phyloP scores from a whole-genome alignment of 2,113 vertebrate species.

The Mohoua ochrocephala region DNA sequence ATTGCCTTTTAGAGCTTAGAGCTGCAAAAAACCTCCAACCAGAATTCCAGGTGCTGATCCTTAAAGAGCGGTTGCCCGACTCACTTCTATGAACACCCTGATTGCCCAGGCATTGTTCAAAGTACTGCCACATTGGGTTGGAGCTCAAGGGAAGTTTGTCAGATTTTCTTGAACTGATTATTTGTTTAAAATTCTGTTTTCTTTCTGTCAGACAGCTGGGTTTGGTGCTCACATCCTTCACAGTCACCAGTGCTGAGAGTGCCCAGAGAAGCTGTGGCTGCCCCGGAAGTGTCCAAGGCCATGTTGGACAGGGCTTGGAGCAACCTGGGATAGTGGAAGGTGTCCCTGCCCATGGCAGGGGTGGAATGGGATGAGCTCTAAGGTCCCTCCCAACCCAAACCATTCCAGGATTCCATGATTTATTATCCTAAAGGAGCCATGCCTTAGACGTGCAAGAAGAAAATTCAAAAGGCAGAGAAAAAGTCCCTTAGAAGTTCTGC shows the following conservation, averaged over 20 bases:
- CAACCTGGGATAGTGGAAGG: fast-evolving
- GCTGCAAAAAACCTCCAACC: neutral
- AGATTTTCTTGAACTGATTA: neutral
- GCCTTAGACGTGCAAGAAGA: neutral
- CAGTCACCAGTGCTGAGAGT: neutral
- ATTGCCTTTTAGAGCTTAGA: conserved; percentile 27
- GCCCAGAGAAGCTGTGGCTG: neutral
- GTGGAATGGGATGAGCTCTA: neutral
- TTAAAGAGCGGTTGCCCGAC: neutral
- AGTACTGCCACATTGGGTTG: neutral
- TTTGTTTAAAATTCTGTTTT: neutral
- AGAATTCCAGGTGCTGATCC: conserved; percentile 13
- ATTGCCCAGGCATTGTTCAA: neutral
- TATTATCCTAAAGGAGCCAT: neutral
- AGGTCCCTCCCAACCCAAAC: neutral
- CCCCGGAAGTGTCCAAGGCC: neutral
- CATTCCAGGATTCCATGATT: neutral
- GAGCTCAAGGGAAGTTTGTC: neutral
- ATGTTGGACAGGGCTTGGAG: neutral
- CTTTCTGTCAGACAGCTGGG: neutral
- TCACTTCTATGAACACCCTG: neutral
- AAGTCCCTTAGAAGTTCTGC: neutral
- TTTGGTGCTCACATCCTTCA: neutral
- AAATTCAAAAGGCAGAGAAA: neutral
- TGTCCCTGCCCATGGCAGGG: neutral